A percentile compares a stretch with the other conserved stretches of the same genome.
Evolutionary conservation across 2,797 vertebrate species (phyloP).

Genomic region (Eulemur coronatus): DNA sequence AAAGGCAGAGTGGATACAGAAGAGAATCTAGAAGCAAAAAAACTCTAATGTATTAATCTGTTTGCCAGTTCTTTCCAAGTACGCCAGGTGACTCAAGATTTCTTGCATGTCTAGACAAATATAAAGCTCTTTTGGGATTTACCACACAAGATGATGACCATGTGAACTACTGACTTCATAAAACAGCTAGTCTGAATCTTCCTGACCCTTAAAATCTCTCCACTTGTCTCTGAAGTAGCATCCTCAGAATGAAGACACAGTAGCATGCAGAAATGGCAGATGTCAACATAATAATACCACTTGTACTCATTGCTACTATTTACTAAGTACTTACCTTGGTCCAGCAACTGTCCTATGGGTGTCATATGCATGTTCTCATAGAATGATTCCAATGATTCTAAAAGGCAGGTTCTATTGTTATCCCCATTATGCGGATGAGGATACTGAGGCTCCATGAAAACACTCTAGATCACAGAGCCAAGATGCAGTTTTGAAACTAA

Average conservation of each 20-base stretch:
- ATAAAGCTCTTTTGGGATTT: not conserved
- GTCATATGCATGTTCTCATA: not conserved
- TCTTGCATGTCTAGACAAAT: not conserved
- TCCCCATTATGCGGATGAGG: not conserved
- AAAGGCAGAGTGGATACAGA: not conserved
- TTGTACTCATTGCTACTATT: not conserved
- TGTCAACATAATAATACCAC: not conserved
- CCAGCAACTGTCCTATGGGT: not conserved
- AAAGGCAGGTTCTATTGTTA: not conserved
- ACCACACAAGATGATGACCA: conserved; percentile 72
- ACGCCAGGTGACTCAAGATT: not conserved
- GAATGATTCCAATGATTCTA: not conserved
- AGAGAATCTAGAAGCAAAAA: not conserved
- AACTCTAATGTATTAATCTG: not conserved
- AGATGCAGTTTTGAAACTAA: not conserved
- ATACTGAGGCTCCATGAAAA: not conserved
- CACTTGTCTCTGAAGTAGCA: not conserved
- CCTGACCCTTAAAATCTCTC: not conserved
- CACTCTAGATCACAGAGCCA: not conserved
- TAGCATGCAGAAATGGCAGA: not conserved
- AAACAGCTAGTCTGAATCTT: conserved; percentile 56
- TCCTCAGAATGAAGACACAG: not conserved
- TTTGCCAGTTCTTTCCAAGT: not conserved
- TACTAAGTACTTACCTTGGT: not conserved
- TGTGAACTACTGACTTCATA: conserved; percentile 78